These are phyloP conservation scores for Conus betulinus DNA, from an alignment of 1,140 invertebrate genomes.

Conservation along the genomic window DNA sequence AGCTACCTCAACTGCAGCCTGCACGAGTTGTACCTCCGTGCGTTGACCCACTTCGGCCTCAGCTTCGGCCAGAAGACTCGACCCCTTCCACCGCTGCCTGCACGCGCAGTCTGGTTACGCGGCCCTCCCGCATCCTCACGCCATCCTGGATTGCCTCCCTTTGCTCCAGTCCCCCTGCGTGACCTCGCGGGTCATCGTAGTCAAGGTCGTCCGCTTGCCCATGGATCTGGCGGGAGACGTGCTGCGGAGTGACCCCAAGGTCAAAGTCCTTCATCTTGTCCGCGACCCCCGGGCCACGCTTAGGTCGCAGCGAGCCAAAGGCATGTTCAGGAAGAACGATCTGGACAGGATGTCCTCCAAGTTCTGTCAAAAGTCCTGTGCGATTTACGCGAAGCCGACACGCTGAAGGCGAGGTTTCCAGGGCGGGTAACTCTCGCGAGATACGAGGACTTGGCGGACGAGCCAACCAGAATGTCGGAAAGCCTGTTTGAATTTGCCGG, in stretches of 20 bases:
- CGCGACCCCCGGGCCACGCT: slow-evolving; percentile 15
- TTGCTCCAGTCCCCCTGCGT: neutral
- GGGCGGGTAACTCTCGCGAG: neutral
- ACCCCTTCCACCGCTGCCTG: neutral
- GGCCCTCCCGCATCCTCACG: neutral
- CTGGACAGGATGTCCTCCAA: neutral
- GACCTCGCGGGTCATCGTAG: neutral
- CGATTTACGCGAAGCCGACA: neutral
- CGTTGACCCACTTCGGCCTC: neutral
- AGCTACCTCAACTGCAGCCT: slow-evolving; percentile 2
- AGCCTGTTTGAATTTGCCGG: neutral
- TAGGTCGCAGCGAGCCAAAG: neutral
- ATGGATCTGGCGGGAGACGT: neutral
- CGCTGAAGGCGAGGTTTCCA: neutral
- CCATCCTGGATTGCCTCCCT: neutral
- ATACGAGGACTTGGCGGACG: neutral
- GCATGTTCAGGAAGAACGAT: neutral
- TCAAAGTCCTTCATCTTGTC: slow-evolving; percentile 25
- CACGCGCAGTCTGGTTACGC: neutral
- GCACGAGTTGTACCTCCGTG: neutral
- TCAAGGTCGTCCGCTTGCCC: slow-evolving; percentile 17
- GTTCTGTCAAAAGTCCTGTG: neutral
- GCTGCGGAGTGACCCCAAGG: neutral
- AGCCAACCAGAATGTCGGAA: neutral
- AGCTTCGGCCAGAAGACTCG: neutral